Conservation (phyloP, 2,797 vertebrate genomes). For the Melanotaenia pygmaea region DNA sequence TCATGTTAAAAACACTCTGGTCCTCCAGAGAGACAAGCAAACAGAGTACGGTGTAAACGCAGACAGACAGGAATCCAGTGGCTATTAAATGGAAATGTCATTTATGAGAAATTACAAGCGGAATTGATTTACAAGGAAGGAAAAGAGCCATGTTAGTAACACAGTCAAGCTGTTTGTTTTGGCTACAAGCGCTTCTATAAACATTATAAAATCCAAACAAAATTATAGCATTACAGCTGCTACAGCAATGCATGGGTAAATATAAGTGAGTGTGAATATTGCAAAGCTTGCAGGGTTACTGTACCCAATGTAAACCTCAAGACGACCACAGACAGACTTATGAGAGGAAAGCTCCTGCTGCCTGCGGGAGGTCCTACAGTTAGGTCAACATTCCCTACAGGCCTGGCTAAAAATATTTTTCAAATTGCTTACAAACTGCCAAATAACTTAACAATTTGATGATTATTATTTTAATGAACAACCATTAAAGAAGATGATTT, state of each 20-base stretch:
- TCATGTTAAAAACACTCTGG: constrained; percentile 37
- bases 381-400: constrained; percentile 25
- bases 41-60: not conserved
- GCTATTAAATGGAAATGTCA: constrained; percentile 57
- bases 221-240: constrained; percentile 67
- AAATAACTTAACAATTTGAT: constrained; percentile 29
- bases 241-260: constrained; percentile 54
- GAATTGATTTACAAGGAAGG: constrained; percentile 69
- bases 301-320: constrained; percentile 30
- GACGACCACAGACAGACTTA: constrained; percentile 42
- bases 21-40: constrained; percentile 17
- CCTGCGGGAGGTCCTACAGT: constrained; percentile 41
- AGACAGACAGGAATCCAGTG: constrained; percentile 47
- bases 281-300: constrained; percentile 55
- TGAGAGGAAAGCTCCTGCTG: constrained; percentile 38
- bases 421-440: constrained; percentile 5
- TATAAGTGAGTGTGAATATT: constrained; percentile 53
- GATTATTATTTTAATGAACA: constrained; percentile 23
- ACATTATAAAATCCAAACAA: constrained; percentile 65
- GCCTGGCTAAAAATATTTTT: constrained; percentile 6
- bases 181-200: constrained; percentile 59
- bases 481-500: constrained; percentile 22
- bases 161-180: constrained; percentile 58
- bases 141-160: constrained; percentile 63
- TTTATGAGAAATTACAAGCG: constrained; percentile 77